A percentile compares a stretch with the other conserved stretches of the same genome.
These are phyloP conservation scores for Pongo abelii DNA, from an alignment of 2,113 vertebrate genomes.

Conservation along the genomic window DNA sequence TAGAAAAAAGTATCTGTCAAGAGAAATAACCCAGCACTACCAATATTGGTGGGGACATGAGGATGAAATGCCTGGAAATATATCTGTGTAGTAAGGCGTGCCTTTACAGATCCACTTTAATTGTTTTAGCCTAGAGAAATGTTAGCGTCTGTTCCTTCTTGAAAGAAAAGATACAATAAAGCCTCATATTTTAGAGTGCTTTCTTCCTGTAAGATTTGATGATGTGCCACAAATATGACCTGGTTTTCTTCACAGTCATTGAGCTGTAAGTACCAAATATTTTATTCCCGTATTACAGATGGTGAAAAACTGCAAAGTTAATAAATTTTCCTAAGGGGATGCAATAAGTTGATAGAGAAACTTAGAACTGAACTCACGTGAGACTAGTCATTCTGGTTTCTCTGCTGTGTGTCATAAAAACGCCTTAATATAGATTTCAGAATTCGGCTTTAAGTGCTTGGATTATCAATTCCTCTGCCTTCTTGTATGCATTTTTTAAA, in stretches of 20 bases:
- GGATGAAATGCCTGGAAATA: not conserved
- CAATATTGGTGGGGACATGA: not conserved
- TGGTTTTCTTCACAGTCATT: conserved; percentile 35
- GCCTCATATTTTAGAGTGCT: not conserved
- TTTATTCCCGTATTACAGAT: conserved; percentile 8
- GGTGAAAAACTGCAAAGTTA: not conserved
- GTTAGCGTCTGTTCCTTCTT: not conserved
- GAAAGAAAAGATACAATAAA: conserved; percentile 38
- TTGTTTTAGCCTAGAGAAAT: conserved; percentile 49
- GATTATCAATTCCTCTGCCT: not conserved
- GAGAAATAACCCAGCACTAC: not conserved
- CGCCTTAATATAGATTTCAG: not conserved
- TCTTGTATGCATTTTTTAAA: not conserved
- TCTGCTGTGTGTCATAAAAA: not conserved
- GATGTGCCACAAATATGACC: conserved; percentile 15
- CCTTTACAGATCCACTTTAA: conserved; percentile 33
- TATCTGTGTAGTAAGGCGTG: not conserved
- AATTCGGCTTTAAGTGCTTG: not conserved
- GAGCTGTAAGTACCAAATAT: conserved; percentile 19
- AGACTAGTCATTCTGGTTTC: not conserved
- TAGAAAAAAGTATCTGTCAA: not conserved
- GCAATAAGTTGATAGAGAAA: not conserved
- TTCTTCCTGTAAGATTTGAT: conserved; percentile 2
- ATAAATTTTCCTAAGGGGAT: not conserved
- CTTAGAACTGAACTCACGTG: not conserved